A percentile compares a stretch with the other conserved stretches of the same genome.
Conservation (phyloP, 1,140 invertebrate genomes). For the Formica selysi region DNA sequence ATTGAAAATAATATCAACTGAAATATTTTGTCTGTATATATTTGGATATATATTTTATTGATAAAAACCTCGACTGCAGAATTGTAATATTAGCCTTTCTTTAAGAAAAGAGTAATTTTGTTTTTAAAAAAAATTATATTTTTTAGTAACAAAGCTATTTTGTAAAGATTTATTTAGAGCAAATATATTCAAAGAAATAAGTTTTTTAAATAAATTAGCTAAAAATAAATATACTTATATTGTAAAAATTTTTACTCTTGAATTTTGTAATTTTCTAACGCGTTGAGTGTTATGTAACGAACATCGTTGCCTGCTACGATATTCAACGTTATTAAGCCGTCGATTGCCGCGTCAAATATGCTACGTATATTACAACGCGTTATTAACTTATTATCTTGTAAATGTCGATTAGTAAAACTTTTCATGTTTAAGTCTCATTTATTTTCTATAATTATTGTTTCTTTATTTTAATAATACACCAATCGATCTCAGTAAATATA, state of each 20-base stretch:
- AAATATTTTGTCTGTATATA: background rate
- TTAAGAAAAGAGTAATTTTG: too few relatives aligned
- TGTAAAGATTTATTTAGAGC: background rate
- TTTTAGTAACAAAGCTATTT: background rate
- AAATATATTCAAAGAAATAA: background rate
- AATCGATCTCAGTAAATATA: background rate
- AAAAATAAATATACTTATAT: slow-evolving; percentile 20
- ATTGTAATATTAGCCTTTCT: too few relatives aligned
- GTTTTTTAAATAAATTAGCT: background rate
- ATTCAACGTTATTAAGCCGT: slow-evolving; percentile 61
- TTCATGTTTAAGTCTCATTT: slow-evolving; percentile 20
- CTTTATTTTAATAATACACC: slow-evolving; percentile 1
- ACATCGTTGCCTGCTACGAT: slow-evolving; percentile 36
- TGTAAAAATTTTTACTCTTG: slow-evolving; percentile 24
- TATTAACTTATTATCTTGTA: slow-evolving; percentile 50
- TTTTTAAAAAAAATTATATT: too few relatives aligned
- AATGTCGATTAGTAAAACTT: slow-evolving; percentile 40
- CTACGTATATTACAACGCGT: slow-evolving; percentile 44
- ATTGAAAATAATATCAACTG: background rate
- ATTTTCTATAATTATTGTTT: slow-evolving; percentile 29
- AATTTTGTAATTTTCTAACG: slow-evolving; percentile 38
- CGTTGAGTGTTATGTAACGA: slow-evolving; percentile 7
- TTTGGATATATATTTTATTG: background rate
- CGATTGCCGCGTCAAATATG: slow-evolving; percentile 54
- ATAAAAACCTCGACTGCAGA: background rate